Conservation (phyloP, 1,140 invertebrate species). For the Leptoteleia sp. region DNA sequence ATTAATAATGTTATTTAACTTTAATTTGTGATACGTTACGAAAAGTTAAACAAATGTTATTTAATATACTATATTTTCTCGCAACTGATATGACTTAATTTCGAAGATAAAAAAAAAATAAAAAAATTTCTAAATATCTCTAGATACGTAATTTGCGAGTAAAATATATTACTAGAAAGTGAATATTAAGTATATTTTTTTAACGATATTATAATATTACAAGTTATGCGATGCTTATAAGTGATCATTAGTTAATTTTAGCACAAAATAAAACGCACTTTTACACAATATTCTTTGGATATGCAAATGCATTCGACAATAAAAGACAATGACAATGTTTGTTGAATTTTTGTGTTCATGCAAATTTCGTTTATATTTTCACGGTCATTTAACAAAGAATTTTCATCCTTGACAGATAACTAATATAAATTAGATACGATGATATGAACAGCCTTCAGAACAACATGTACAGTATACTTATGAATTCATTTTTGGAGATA, state of each 20-base stretch:
- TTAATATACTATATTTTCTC: too few relatives aligned
- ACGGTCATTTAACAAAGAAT: conserved; percentile 46
- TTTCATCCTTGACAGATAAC: conserved; percentile 29
- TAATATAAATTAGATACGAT: conserved; percentile 24
- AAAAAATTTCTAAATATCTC: too few relatives aligned
- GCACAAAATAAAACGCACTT: conserved; percentile 15
- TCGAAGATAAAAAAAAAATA: too few relatives aligned
- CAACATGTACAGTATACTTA: conserved; percentile 6
- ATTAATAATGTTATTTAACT: too few relatives aligned
- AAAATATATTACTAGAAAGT: background rate
- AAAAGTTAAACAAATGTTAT: too few relatives aligned
- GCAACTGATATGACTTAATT: too few relatives aligned
- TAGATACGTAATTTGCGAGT: too few relatives aligned
- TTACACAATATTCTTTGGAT: conserved; percentile 7
- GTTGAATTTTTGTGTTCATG: conserved; percentile 52
- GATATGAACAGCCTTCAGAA: conserved; percentile 12
- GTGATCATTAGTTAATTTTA: conserved; percentile 14
- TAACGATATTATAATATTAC: too few relatives aligned
- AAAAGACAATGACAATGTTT: conserved; percentile 40
- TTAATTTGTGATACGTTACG: too few relatives aligned
- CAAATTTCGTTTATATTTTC: conserved; percentile 51
- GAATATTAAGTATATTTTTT: too few relatives aligned
- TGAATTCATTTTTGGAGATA: background rate
- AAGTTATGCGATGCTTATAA: background rate
- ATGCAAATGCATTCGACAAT: conserved; percentile 43